Percentiles rank a stretch among this genome's conserved stretches.
These are phyloP conservation scores for Amblyjoppa proteus DNA, from an alignment of 2,888 invertebrate species.

Conservation along the genomic window DNA sequence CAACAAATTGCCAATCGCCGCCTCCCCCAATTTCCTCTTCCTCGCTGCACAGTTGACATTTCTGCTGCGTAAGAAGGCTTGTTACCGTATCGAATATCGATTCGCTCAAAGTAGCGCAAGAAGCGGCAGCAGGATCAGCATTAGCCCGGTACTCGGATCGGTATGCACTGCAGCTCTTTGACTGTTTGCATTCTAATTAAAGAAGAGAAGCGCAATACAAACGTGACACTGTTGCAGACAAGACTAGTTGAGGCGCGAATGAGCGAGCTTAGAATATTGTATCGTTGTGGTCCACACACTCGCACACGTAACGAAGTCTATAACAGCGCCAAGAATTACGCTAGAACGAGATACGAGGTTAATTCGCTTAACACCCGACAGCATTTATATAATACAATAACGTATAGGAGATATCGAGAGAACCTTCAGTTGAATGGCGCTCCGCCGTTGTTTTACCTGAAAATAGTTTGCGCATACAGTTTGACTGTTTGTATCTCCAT, in stretches of 20 bases:
- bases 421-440: too few species aligned
- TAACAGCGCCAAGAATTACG: background rate
- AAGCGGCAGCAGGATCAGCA: background rate
- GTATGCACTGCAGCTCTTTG: constrained; percentile 1
- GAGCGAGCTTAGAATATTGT: background rate
- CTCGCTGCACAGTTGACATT: background rate
- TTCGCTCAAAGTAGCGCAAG: background rate
- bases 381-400: too few species aligned
- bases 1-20: background rate
- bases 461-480: too few species aligned
- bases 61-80: background rate
- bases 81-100: constrained; percentile 12
- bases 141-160: constrained; percentile 7
- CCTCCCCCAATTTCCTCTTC: background rate
- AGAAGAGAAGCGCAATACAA: constrained; percentile 5
- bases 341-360: too few species aligned
- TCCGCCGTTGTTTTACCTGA: too few species aligned
- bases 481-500: too few species aligned
- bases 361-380: too few species aligned
- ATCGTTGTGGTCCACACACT: background rate
- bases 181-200: constrained; percentile 27
- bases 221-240: background rate
- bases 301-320: background rate
- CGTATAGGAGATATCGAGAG: too few species aligned
- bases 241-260: background rate